These are phyloP conservation scores for Drosophila melanosoma DNA, from an alignment of 2,888 invertebrate genomes.

Conservation along the genomic window DNA sequence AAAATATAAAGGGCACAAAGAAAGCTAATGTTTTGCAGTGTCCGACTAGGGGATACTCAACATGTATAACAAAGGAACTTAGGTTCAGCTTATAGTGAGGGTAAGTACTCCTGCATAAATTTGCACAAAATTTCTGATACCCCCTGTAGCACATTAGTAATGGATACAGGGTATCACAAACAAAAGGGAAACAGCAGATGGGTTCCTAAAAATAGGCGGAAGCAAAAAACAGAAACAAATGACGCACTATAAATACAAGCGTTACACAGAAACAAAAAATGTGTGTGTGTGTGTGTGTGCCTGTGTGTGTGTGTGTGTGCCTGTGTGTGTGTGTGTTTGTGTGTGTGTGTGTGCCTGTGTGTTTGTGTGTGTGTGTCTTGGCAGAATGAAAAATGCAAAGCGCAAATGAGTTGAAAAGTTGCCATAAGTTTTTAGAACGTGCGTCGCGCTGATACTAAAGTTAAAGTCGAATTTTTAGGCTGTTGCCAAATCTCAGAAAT, in stretches of 20 bases:
- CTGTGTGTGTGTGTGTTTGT: constrained; percentile 29
- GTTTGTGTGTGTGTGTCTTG: constrained; percentile 21
- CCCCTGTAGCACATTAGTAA: not conserved
- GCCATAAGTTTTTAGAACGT: constrained; percentile 65
- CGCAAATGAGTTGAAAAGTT: constrained; percentile 80
- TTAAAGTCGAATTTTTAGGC: constrained; percentile 69
- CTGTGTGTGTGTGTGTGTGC: constrained; percentile 10
- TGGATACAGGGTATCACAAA: constrained; percentile 10
- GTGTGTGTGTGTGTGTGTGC: constrained; percentile 9
- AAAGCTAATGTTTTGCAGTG: not conserved
- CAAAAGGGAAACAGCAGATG: constrained; percentile 24
- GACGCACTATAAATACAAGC: constrained; percentile 69
- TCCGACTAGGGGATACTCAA: not conserved
- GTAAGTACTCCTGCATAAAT: not conserved
- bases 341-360: constrained; percentile 17
- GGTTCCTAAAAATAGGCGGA: constrained; percentile 42
- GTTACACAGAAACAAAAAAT: constrained; percentile 8
- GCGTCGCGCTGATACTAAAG: constrained; percentile 46
- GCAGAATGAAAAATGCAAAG: constrained; percentile 71
- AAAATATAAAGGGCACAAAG: not conserved
- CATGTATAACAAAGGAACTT: not conserved
- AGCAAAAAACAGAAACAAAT: constrained; percentile 72
- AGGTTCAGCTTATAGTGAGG: not conserved
- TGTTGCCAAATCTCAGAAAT: constrained; percentile 56
- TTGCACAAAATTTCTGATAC: not conserved